Evolutionary conservation across 2,888 invertebrate species (phyloP).

Genomic region (Drosophila putrida): DNA sequence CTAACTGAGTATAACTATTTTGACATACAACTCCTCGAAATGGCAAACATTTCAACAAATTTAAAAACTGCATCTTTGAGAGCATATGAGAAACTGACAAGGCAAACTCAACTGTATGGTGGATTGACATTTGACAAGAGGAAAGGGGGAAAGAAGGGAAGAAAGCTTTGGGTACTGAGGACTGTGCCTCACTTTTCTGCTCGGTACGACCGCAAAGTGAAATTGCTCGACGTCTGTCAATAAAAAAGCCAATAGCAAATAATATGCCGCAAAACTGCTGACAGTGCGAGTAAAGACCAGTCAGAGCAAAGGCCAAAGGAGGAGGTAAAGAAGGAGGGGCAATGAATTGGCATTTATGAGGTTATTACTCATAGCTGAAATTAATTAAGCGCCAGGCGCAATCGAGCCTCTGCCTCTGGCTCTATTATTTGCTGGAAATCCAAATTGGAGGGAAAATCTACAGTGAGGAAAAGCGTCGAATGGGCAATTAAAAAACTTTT

Average conservation of each 20-base stretch:
- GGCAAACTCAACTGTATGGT: conserved; percentile 7
- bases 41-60: conserved; percentile 9
- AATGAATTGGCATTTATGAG: conserved; percentile 66
- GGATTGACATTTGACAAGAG: neutral
- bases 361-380: conserved; percentile 66
- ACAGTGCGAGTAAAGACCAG: conserved; percentile 32
- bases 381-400: conserved; percentile 69
- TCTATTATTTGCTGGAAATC: conserved; percentile 7
- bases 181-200: conserved; percentile 30
- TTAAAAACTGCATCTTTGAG: conserved; percentile 23
- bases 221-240: conserved; percentile 71
- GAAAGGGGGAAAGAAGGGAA: neutral
- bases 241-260: conserved; percentile 70
- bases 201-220: conserved; percentile 69
- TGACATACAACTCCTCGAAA: neutral
- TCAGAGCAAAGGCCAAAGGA: neutral
- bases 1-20: too few species aligned
- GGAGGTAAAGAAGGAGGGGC: neutral
- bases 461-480: conserved; percentile 38
- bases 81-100: conserved; percentile 21
- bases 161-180: neutral
- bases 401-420: conserved; percentile 17
- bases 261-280: conserved; percentile 68
- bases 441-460: neutral
- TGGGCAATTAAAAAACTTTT: conserved; percentile 72